These are phyloP conservation scores for Tetropium fuscum DNA, from an alignment of 2,888 invertebrate species.

Conservation along the genomic window DNA sequence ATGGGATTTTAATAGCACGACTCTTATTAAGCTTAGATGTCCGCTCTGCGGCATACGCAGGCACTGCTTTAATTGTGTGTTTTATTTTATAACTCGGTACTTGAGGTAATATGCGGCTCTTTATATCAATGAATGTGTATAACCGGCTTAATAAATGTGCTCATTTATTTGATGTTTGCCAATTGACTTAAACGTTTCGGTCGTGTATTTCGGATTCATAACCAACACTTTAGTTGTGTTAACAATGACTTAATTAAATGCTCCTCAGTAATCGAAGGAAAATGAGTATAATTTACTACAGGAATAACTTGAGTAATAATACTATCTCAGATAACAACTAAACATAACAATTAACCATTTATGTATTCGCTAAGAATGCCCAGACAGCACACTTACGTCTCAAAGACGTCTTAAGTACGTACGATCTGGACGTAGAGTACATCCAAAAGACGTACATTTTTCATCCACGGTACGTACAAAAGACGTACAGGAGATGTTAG, in stretches of 20 bases:
- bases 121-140: conserved; percentile 48
- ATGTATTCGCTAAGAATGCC: no score
- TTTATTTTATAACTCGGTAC: conserved; percentile 55
- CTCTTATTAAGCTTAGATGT: conserved; percentile 51
- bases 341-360: background rate
- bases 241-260: background rate
- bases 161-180: conserved; percentile 52
- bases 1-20: conserved; percentile 63
- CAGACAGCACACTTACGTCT: background rate
- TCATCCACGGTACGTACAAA: no score
- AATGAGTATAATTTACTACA: background rate
- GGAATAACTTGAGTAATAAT: no score
- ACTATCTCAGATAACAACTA: no score
- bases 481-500: no score
- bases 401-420: no score
- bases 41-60: conserved; percentile 7
- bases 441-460: no score
- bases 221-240: background rate
- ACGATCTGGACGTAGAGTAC: no score
- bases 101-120: conserved; percentile 50
- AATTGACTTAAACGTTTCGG: conserved; percentile 51
- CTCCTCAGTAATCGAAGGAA: background rate
- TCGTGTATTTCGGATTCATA: conserved; percentile 37
- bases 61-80: conserved; percentile 53
- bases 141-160: conserved; percentile 50